These are phyloP conservation scores for Coregonus ussuriensis DNA, from an alignment of 2,797 vertebrate species.

Conservation along the genomic window DNA sequence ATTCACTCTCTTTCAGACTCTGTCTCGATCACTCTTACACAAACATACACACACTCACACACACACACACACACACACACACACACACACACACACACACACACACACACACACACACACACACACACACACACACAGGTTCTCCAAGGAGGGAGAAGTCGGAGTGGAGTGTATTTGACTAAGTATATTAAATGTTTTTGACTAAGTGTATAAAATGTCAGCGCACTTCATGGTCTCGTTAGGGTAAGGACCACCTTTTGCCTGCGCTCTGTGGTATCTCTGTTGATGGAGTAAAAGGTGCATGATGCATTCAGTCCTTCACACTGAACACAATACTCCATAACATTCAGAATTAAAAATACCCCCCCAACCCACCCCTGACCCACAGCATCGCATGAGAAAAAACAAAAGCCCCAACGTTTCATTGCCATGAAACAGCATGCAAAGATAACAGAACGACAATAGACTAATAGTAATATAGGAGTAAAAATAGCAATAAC, in stretches of 20 bases:
- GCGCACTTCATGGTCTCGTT: conserved; percentile 34
- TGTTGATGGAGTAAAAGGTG: conserved; percentile 70
- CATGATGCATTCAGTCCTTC: conserved; percentile 66
- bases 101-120: too few species aligned
- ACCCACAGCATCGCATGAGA: conserved; percentile 65
- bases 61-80: too few species aligned
- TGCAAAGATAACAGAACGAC: conserved; percentile 84
- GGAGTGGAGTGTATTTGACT: conserved; percentile 37
- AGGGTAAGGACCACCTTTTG: conserved; percentile 21
- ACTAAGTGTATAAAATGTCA: conserved; percentile 60
- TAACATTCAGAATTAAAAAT: conserved; percentile 76
- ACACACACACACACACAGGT: not conserved
- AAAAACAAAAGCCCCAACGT: conserved; percentile 77
- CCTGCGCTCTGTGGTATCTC: conserved; percentile 41
- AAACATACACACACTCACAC: too few species aligned
- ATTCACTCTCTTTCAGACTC: conserved; percentile 11
- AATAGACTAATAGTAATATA: conserved; percentile 81
- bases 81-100: too few species aligned
- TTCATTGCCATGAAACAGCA: conserved; percentile 82
- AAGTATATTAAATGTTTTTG: conserved; percentile 58
- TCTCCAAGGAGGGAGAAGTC: conserved; percentile 45
- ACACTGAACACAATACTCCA: conserved; percentile 69
- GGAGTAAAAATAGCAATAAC: conserved; percentile 78
- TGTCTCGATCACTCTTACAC: too few species aligned
- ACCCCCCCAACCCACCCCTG: conserved; percentile 41